A percentile compares a stretch with the other conserved stretches of the same genome.
phyloP scores from a whole-genome alignment of 2,113 vertebrate genomes.

The Toxotes chatareus region DNA sequence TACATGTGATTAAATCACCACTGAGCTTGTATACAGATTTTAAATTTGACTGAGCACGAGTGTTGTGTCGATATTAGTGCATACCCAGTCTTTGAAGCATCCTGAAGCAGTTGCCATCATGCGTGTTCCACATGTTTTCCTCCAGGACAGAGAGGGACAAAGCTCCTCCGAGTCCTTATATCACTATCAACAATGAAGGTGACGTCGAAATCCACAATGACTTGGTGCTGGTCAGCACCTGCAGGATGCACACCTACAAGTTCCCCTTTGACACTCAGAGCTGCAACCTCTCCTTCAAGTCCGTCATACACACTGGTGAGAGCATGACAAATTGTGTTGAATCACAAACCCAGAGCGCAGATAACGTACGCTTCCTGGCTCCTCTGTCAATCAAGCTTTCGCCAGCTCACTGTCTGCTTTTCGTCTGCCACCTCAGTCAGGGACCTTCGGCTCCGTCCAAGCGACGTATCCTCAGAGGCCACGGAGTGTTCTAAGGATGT shows the following conservation, averaged over 20 bases:
- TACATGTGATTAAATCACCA: too few relatives aligned
- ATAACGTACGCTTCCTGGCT: too few relatives aligned
- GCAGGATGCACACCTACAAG: constrained; percentile 71
- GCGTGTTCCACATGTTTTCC: not conserved
- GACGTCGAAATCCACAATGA: constrained; percentile 60
- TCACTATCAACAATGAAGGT: constrained; percentile 60
- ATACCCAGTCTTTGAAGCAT: too few relatives aligned
- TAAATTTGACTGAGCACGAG: too few relatives aligned
- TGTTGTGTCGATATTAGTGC: too few relatives aligned
- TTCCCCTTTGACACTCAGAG: constrained; percentile 79
- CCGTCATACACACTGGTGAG: constrained; percentile 65
- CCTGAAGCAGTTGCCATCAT: too few relatives aligned
- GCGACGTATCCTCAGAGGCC: constrained; percentile 63
- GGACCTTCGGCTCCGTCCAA: constrained; percentile 53
- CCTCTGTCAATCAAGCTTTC: too few relatives aligned
- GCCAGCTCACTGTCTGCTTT: not conserved
- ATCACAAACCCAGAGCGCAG: not conserved
- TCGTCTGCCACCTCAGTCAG: constrained; percentile 35
- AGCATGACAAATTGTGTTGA: not conserved
- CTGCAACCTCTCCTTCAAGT: constrained; percentile 75
- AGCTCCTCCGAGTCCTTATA: constrained; percentile 63
- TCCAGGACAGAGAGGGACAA: constrained; percentile 75
- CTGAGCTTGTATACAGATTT: too few relatives aligned
- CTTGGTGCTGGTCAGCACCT: constrained; percentile 75
- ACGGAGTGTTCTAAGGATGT: constrained; percentile 53